Base-by-base conservation (phyloP, 2,888 invertebrate genomes). In the Mythimna loreyi region DNA sequence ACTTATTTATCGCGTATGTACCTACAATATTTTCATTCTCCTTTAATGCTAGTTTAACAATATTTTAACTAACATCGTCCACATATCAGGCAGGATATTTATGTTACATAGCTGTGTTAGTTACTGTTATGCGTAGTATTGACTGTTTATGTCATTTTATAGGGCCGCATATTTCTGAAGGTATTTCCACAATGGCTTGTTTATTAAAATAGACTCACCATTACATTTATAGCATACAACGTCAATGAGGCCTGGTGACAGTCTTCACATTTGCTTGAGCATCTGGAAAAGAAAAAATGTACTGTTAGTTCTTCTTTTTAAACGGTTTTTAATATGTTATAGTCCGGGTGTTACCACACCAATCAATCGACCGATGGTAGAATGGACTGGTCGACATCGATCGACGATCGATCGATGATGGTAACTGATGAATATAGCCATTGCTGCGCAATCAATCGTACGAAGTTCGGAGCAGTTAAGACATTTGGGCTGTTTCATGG, bases 221-320 rank as follows among this genome's bases (percentile, higher is more conserved):
- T 91, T 83, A 87, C 87, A 86, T 77, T 77, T 75, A 79, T 72
- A 75, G 60, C 82, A 80, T 74, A 75, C 75, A 72, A 76, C 59
- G 50, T 80, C 76, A 75, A 71, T 75, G 74, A 66, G 78, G 75
- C 65, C 65, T 73, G 72, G 60, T 36, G 67, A 66, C 67, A 76
- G 77, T 83, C 80, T 82, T 83, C 83, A 72, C 53, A 61, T 75
- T 67, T 74, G 75, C 69, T 83, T 83, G 83, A 80, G 80, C 85
- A 90, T 89, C 91, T 91, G 91, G 60, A 90, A 90, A 73, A 83
- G n/a, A 84, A 73, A 74, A 62, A 82, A 71, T n/a, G 53, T 23
- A 58, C 8, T 49, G 2, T 47, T 69, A 8, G 72, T n/a, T 63
- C 9, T 52, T 19, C 25, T 45, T 45, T 16, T 40, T 5, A 13